Evolutionary conservation across 1,140 invertebrate species (phyloP), one percentile per base, ranked within the genome.

Genomic region (Pseudachorutes palmiensis): DNA sequence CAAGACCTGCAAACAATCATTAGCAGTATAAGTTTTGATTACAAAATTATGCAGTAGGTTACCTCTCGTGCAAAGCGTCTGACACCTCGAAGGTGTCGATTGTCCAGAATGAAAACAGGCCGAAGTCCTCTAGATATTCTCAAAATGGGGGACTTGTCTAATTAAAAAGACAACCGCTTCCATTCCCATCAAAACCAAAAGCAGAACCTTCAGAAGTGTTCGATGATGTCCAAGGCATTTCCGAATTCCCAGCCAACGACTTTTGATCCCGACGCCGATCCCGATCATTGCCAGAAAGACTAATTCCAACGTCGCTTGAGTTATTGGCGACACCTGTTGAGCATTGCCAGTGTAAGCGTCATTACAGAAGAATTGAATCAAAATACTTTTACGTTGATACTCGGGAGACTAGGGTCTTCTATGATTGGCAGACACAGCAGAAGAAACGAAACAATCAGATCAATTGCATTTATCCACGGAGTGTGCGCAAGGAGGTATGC

Each of bases 51-150:
- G 9, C 1, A 31, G 12, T 65, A 26, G 9, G n/a, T 26, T 61
- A 75, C 67, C 62, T 69, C 66, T 16, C 75, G 69, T n/a, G 76
- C 65, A 68, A 69, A 83, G 78, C 82, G 78, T 65, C 83, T 74
- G 30, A 84, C 80, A 19, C 82, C 81, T 32, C 90, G 86, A 70
- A 89, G 88, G 72, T 91, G 90, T 73, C 89, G 83, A 26, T 90
- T 92, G 77, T 94, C 91, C n/a, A 94, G 86, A 41, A 95, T 77
- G 80, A 94, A 94, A 69, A 95, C 88, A 26, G 92, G 91, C n/a
- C 92, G 81, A 9, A 95, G 77, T 1, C 91, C 89, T 71, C 92
- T 79, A 1, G 91, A 93, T 26, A 93, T 88, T 3, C 92, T n/a
- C 82, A 76, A 94, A 90, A 79, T 95, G 91, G 3, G 87, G 89